Evolutionary conservation across 2,113 vertebrate genomes (phyloP).

Genomic region (Carassius auratus): DNA sequence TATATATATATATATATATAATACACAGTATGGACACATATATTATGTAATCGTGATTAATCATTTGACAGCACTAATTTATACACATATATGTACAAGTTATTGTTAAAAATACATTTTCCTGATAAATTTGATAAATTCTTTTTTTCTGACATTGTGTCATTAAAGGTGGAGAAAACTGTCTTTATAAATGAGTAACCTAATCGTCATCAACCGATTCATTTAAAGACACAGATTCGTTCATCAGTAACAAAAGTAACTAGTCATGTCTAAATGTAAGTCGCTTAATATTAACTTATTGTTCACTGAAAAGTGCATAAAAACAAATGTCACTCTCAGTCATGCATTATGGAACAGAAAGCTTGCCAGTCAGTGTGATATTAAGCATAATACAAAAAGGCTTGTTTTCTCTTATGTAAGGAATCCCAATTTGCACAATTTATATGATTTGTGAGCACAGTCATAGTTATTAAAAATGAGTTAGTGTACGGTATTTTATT

Average conservation of each 20-base stretch:
- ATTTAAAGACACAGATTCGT: neutral
- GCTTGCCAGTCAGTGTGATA: neutral
- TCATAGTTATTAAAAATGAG: neutral
- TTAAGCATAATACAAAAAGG: neutral
- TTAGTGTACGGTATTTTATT: neutral
- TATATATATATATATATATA: too few species aligned
- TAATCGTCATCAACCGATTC: neutral
- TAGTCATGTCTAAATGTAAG: neutral
- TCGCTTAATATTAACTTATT: neutral
- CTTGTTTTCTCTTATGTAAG: neutral
- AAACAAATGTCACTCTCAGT: neutral
- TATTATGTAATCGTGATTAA: too few species aligned
- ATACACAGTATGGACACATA: too few species aligned
- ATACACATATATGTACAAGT: too few species aligned
- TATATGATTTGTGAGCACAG: neutral
- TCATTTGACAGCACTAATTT: too few species aligned
- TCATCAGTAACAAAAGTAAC: neutral
- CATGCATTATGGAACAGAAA: neutral
- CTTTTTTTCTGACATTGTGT: too few species aligned
- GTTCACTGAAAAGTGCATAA: neutral
- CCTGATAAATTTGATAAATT: too few species aligned
- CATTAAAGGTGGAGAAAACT: neutral
- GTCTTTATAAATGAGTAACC: neutral
- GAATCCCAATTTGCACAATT: neutral
- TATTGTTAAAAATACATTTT: too few species aligned